Evolutionary conservation across 2,797 vertebrate genomes (phyloP), one percentile per base, ranked within the genome.

Genomic region (Rhyacichthys aspro): DNA sequence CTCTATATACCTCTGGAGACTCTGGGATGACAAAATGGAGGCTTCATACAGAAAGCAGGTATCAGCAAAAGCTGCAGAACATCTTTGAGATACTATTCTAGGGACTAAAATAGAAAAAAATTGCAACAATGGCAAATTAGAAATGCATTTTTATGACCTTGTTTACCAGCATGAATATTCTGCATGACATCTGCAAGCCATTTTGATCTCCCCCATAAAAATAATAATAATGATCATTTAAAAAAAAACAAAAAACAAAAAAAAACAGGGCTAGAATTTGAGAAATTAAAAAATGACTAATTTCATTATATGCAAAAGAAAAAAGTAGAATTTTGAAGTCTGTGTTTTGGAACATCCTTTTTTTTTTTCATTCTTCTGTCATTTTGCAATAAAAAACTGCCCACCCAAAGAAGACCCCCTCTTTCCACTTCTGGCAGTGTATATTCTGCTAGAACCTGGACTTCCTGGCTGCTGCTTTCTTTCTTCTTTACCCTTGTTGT

Each of bases 161-260:
- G 88, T 92, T 91, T 91, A 91, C 87, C 90, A 92, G 91, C 92
- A 93, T 93, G 92, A 92, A 81, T 88, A 90, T 90, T 91, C 80
- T 92, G 92, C 92, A 93, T 93, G 88, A 86, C 86, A 88, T 89
- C 85, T 89, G 88, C 88, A 90, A 92, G 90, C 83, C 90, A 90
- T 82, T 82, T 81, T 70, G 67, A 81, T 60, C 78, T 54, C 76
- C 72, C 72, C 66, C 68, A 68, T 67, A 68, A 89, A 28, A 5
- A 28, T 28, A 28, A 28, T 28, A 28, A 28, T 6, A 28, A n/a
- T n/a, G n/a, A n/a, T n/a, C n/a, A n/a, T n/a, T n/a, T n/a, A n/a
- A n/a, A n/a, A n/a, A n/a, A n/a, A n/a, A n/a, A n/a, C n/a, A 28
- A 28, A 28, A 3, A 28, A 28, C 23, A 28, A 28, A 28, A 28